Base-by-base conservation (phyloP, 2,888 invertebrate genomes). In the Athalia cordata region DNA sequence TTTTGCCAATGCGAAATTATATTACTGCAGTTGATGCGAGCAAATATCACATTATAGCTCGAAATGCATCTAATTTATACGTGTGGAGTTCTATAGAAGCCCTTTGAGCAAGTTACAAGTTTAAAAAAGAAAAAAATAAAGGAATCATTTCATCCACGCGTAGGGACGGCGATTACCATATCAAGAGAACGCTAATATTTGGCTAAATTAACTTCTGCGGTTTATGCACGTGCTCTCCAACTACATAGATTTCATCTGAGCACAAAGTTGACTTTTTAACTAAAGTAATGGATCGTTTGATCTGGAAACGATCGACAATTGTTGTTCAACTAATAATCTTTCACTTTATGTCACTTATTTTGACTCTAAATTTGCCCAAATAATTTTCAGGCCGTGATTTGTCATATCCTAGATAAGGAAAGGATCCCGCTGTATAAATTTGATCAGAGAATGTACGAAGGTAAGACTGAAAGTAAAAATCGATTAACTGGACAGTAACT, bases 141-240 rank as follows among this genome's bases (percentile, higher is more conserved):
- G 70, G n/a, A n/a, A 29, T 29, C 29, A 2, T 29, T 29, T 29
- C 29, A 6, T 59, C 59, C 13, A 8, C 11, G 29, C 52, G 6
- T 5, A 52, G 68, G 29, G 52, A 43, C 5, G 11, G 11, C 52
- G 7, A 47, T 47, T 57, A 47, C 13, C 45, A 15, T 47, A 72
- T 57, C 72, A 15, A 15, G n/a, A 9, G 59, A 72, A 8, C 8
- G 45, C 57, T 47, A 72, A 72, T 72, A 72, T 72, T 72, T 72
- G 72, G 52, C 59, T 9, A 52, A 47, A 43, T 13, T 5, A 57
- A 57, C 72, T 57, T 29, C 9, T 72, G 72, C 47, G 43, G 45
- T 52, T 72, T 45, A 47, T 8, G 13, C 9, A 59, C 13, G 15
- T 13, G 15, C 13, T 47, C 4, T 72, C 9, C 59, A 11, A 59